phyloP scores from a whole-genome alignment of 2,888 invertebrate species.

The Thereva nobilitata region DNA sequence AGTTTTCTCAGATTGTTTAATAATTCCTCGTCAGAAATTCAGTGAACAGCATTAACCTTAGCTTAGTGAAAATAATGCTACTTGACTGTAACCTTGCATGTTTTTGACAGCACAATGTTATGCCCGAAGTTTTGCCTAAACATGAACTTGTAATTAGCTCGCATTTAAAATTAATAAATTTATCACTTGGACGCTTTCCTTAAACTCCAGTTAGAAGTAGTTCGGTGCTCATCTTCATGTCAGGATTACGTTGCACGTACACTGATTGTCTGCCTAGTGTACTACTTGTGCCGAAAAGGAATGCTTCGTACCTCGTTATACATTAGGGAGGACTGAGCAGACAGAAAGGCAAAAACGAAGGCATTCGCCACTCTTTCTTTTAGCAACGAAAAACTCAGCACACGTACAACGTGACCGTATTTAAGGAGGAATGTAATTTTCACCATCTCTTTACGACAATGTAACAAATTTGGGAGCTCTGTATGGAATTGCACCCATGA shows the following conservation, averaged over 20 bases:
- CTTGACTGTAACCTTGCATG: slow-evolving; percentile 14
- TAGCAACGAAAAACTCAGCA: slow-evolving; percentile 13
- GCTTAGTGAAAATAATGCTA: slow-evolving; percentile 10
- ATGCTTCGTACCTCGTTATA: too few species aligned
- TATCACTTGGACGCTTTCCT: slow-evolving; percentile 13
- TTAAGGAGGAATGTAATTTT: slow-evolving; percentile 39
- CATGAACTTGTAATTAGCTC: slow-evolving; percentile 29
- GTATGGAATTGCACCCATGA: slow-evolving; percentile 39
- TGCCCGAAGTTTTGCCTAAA: slow-evolving; percentile 8
- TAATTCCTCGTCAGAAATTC: too few species aligned
- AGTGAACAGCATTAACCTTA: too few species aligned
- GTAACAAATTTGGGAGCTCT: slow-evolving; percentile 39
- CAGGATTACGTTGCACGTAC: slow-evolving; percentile 23
- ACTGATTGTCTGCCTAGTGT: background rate
- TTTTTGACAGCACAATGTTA: slow-evolving; percentile 19
- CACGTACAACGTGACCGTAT: slow-evolving; percentile 38
- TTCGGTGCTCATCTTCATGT: background rate
- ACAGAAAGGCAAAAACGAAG: background rate
- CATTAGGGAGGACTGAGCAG: too few species aligned
- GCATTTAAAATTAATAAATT: slow-evolving; percentile 34
- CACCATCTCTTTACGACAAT: slow-evolving; percentile 40
- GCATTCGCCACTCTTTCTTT: slow-evolving; percentile 1
- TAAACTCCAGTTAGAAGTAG: background rate
- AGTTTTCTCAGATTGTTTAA: too few species aligned
- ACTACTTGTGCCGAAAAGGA: too few species aligned